Evolutionary conservation across 2,113 vertebrate genomes (phyloP), one percentile per base, ranked within the genome.

Genomic region (Oostethus manadensis): DNA sequence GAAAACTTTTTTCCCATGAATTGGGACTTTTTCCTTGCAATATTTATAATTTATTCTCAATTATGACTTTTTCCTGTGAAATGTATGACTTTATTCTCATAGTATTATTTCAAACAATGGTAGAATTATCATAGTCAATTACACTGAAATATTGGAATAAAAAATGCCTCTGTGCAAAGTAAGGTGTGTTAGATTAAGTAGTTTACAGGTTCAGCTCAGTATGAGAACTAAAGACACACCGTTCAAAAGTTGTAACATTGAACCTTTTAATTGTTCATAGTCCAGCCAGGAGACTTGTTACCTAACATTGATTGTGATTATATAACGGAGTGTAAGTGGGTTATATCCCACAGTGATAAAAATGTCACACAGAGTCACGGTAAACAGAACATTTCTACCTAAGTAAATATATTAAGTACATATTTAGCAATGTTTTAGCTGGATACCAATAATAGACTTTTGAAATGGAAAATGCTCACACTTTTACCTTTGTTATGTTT

Each of bases 221-320:
- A 15, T 50, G 48, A 6, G 21, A 22, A 6, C 13, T 23, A 14
- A 26, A 26, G 21, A 23, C 21, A 50, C 48, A 22, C 17, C 0
- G 26, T 9, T 56, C 55, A 14, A 53, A 44, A 5, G 21, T 49
- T 46, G 23, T 55, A 15, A 59, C 47, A 18, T 33, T 6, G 48
- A 50, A 64, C 47, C 2, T 17, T 57, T 9, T 43, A 13, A 29
- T 50, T 62, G 13, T 23, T 72, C 20, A 44, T 17, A 40, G n/a
- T 13, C 21, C 5, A 26, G 23, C 18, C 5, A 22, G 23, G 14
- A 13, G 8, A 66, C 46, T 61, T 65, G 60, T 33, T 58, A 14
- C 48, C 20, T 67, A 40, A 17, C 8, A 23, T 59, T 58, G 43
- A 54, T 42, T 50, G 48, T 14, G 51, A 33, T 53, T 33, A 53